A percentile compares a stretch with the other conserved stretches of the same genome.
These are phyloP conservation scores for Subanguina moxae DNA, from an alignment of 1,140 invertebrate genomes.

Conservation along the genomic window DNA sequence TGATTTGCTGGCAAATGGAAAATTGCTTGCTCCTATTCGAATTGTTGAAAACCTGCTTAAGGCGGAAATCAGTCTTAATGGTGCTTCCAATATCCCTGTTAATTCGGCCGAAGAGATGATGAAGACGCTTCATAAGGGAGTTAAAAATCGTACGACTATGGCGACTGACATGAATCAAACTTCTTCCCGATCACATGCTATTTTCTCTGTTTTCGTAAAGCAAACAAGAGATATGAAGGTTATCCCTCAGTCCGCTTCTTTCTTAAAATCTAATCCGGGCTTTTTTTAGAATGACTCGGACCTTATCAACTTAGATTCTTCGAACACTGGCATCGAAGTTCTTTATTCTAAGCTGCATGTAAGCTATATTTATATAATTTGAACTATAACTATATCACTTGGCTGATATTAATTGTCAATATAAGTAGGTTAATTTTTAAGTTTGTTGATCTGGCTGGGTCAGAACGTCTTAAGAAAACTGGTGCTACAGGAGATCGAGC, in stretches of 20 bases:
- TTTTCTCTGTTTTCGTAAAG: slow-evolving; percentile 68
- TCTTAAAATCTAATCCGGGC: background rate
- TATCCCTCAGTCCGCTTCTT: background rate
- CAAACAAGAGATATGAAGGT: slow-evolving; percentile 34
- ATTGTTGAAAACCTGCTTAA: slow-evolving; percentile 82
- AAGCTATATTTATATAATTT: slow-evolving; percentile 64
- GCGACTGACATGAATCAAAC: slow-evolving; percentile 91
- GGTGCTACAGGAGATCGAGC: no score
- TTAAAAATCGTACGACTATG: no score
- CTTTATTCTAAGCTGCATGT: no score
- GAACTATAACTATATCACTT: slow-evolving; percentile 64
- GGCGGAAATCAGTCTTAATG: slow-evolving; percentile 84
- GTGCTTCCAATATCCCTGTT: no score
- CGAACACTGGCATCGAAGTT: slow-evolving; percentile 61
- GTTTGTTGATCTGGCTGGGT: background rate
- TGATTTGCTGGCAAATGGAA: no score
- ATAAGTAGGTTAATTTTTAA: background rate
- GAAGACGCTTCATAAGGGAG: slow-evolving; percentile 46
- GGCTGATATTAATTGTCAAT: slow-evolving; percentile 63
- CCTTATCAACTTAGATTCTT: background rate
- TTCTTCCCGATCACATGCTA: slow-evolving; percentile 88
- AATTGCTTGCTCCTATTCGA: slow-evolving; percentile 68
- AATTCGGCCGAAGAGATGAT: slow-evolving; percentile 41
- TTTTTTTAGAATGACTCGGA: background rate
- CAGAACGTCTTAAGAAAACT: no score